Evolutionary conservation across 2,888 invertebrate genomes (phyloP).

Genomic region (Apamea anceps): DNA sequence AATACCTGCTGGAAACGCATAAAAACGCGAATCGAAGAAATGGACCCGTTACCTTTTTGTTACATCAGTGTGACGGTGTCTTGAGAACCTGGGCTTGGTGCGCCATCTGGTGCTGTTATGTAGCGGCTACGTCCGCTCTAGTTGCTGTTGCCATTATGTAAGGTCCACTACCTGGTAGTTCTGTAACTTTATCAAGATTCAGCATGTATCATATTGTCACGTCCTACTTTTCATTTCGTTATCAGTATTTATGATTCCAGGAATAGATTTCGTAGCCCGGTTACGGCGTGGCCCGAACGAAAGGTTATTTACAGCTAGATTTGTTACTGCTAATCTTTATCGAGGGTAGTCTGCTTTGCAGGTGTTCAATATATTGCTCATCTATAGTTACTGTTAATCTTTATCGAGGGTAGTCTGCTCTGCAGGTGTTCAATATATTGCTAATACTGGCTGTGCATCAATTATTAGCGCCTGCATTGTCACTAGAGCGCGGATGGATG

Average conservation of each 20-base stretch:
- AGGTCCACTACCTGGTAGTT: slow-evolving; percentile 46
- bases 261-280: slow-evolving; percentile 7
- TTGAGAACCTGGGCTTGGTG: slow-evolving; percentile 46
- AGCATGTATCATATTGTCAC: slow-evolving; percentile 45
- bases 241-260: slow-evolving; percentile 33
- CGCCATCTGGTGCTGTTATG: slow-evolving; percentile 67
- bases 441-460: slow-evolving; percentile 27
- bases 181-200: slow-evolving; percentile 54
- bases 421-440: slow-evolving; percentile 31
- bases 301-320: not conserved
- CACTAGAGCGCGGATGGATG: slow-evolving; percentile 79
- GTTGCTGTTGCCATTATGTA: slow-evolving; percentile 65
- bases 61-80: slow-evolving; percentile 41
- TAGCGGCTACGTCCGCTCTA: slow-evolving; percentile 53
- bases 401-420: not conserved
- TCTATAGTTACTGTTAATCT: not conserved
- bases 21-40: slow-evolving; percentile 66
- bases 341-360: slow-evolving; percentile 15
- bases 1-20: slow-evolving; percentile 64
- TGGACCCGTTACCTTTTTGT: slow-evolving; percentile 61
- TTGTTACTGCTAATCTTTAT: not conserved
- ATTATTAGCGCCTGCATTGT: slow-evolving; percentile 63
- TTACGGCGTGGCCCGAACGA: slow-evolving; percentile 12
- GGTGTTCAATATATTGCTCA: slow-evolving; percentile 26
- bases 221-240: slow-evolving; percentile 50